phyloP scores from a whole-genome alignment of 2,888 invertebrate genomes.

The Apodemia mormo region DNA sequence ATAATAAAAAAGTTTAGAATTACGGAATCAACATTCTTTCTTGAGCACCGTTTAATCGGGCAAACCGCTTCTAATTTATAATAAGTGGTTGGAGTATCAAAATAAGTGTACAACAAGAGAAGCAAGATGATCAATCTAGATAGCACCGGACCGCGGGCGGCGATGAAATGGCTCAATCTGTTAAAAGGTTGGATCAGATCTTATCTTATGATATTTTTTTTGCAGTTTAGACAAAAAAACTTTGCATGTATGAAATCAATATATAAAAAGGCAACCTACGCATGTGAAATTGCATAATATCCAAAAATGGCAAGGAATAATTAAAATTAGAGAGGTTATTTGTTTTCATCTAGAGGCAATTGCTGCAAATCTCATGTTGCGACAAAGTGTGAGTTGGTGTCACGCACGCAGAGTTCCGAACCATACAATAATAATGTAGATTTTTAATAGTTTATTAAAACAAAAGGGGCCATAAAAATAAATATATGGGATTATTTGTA shows the following conservation, averaged over 20 bases:
- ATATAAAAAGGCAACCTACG: not conserved
- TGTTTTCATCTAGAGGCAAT: too few species aligned
- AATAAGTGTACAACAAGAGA: constrained; percentile 57
- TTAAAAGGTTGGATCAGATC: constrained; percentile 38
- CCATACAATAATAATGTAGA: too few species aligned
- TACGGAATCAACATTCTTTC: constrained; percentile 41
- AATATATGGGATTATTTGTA: too few species aligned
- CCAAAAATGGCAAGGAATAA: not conserved
- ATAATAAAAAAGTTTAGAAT: constrained; percentile 23
- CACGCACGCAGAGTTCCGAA: too few species aligned
- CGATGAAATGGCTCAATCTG: constrained; percentile 71
- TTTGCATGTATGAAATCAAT: not conserved
- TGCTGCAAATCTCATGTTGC: too few species aligned
- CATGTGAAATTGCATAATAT: not conserved
- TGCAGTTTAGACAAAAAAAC: not conserved
- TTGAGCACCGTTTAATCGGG: constrained; percentile 40
- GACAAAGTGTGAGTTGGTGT: too few species aligned
- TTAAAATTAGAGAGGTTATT: not conserved
- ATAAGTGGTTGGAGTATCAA: constrained; percentile 62
- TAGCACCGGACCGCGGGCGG: constrained; percentile 59
- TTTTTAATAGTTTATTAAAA: too few species aligned
- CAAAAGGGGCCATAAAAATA: too few species aligned
- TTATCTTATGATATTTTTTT: constrained; percentile 5
- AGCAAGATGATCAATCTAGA: constrained; percentile 53
- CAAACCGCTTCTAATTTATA: constrained; percentile 68